A percentile compares a stretch with the other conserved stretches of the same genome.
Evolutionary conservation across 2,797 vertebrate species (phyloP).

Genomic region (Tragelaphus eurycerus): DNA sequence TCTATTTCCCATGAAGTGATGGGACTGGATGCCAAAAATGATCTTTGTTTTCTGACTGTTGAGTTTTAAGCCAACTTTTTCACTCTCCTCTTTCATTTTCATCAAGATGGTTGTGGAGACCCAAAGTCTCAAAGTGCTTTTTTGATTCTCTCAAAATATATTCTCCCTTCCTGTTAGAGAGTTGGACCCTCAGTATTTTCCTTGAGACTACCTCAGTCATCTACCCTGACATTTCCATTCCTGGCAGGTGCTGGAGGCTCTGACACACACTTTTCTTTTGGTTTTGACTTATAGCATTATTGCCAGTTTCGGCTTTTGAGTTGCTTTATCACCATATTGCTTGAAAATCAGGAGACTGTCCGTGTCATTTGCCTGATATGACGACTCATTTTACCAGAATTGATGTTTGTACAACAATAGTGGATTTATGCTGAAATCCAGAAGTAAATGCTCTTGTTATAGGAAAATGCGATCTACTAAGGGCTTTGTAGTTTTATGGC

Average conservation of each 20-base stretch:
- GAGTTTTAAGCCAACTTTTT: background rate
- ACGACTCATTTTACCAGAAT: background rate
- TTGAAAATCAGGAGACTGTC: background rate
- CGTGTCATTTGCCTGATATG: background rate
- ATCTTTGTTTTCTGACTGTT: background rate
- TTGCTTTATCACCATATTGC: background rate
- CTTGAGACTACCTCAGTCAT: background rate
- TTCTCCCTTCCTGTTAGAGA: background rate
- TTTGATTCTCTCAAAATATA: background rate
- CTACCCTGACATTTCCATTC: background rate
- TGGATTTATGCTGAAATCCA: background rate
- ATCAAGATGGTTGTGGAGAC: background rate
- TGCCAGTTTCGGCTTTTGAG: background rate
- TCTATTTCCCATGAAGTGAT: background rate
- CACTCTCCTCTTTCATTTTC: background rate
- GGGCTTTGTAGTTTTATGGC: background rate
- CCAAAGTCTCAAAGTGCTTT: background rate
- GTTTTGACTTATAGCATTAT: background rate
- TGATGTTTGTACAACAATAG: background rate
- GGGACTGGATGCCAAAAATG: background rate
- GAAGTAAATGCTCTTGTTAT: background rate
- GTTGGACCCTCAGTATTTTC: background rate
- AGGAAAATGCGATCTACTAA: background rate
- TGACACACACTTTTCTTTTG: background rate
- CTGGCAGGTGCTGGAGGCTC: background rate